Conservation (phyloP, 2,113 vertebrate genomes). For the Daboia siamensis region DNA sequence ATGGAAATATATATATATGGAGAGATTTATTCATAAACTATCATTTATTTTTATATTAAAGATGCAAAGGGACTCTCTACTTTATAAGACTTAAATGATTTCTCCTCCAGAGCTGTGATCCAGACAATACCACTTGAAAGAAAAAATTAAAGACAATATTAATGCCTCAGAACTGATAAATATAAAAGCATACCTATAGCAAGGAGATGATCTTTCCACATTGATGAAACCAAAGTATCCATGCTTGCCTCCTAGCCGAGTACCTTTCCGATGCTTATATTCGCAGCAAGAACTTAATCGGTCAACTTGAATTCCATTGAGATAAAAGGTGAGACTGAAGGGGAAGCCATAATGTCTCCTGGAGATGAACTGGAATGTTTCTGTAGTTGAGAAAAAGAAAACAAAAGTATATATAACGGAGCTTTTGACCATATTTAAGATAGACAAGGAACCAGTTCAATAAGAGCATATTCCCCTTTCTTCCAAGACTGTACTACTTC, state of each 20-base stretch:
- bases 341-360: slow-evolving; percentile 88
- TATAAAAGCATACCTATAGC: slow-evolving; percentile 81
- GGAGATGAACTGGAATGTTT: slow-evolving; percentile 86
- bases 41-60: background rate
- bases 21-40: background rate
- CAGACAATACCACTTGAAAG: background rate
- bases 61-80: background rate
- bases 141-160: background rate
- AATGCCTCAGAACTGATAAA: background rate
- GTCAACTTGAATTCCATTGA: slow-evolving; percentile 88
- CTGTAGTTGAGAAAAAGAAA: slow-evolving; percentile 64
- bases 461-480: background rate
- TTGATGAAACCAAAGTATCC: slow-evolving; percentile 81
- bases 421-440: background rate
- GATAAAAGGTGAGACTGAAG: slow-evolving; percentile 92
- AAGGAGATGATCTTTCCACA: slow-evolving; percentile 85
- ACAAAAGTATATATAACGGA: background rate
- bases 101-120: background rate
- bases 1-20: background rate
- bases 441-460: background rate
- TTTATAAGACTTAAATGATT: background rate
- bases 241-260: slow-evolving; percentile 76
- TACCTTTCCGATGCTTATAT: slow-evolving; percentile 81
- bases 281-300: slow-evolving; percentile 96
- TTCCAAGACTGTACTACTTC: background rate